These are phyloP conservation scores for Chloropsis hardwickii DNA, from an alignment of 2,113 vertebrate species.

Conservation along the genomic window DNA sequence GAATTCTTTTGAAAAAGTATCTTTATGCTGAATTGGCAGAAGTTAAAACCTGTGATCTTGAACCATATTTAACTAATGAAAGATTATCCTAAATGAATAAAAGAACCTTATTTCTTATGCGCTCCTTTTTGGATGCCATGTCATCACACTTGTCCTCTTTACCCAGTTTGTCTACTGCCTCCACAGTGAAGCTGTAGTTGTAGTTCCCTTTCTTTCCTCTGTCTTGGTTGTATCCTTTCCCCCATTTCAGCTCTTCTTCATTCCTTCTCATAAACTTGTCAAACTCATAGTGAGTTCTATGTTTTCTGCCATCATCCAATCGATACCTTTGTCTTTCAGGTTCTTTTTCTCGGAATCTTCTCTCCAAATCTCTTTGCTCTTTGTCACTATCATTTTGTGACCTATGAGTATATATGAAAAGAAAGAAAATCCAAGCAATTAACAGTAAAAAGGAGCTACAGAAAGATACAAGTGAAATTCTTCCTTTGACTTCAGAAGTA, in stretches of 20 bases:
- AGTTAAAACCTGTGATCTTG: conserved; percentile 2
- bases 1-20: neutral
- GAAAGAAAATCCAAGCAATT: conserved; percentile 37
- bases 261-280: conserved; percentile 87
- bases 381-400: conserved; percentile 86
- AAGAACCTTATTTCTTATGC: conserved; percentile 89
- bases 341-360: conserved; percentile 86
- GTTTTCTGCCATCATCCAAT: conserved; percentile 84
- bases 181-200: conserved; percentile 78
- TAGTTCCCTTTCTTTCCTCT: conserved; percentile 86
- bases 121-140: conserved; percentile 85
- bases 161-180: conserved; percentile 81
- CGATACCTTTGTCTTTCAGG: conserved; percentile 78
- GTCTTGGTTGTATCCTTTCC: conserved; percentile 87
- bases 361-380: conserved; percentile 84
- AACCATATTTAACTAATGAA: conserved; percentile 49
- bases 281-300: conserved; percentile 85
- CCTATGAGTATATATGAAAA: conserved; percentile 63
- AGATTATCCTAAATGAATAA: conserved; percentile 68
- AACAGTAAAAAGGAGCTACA: neutral
- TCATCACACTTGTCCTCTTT: conserved; percentile 87
- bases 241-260: conserved; percentile 89
- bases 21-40: conserved; percentile 8
- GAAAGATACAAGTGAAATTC: neutral
- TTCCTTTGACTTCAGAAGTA: neutral